These are phyloP conservation scores for Nothura maculosa DNA, from an alignment of 2,797 vertebrate species.

Conservation along the genomic window DNA sequence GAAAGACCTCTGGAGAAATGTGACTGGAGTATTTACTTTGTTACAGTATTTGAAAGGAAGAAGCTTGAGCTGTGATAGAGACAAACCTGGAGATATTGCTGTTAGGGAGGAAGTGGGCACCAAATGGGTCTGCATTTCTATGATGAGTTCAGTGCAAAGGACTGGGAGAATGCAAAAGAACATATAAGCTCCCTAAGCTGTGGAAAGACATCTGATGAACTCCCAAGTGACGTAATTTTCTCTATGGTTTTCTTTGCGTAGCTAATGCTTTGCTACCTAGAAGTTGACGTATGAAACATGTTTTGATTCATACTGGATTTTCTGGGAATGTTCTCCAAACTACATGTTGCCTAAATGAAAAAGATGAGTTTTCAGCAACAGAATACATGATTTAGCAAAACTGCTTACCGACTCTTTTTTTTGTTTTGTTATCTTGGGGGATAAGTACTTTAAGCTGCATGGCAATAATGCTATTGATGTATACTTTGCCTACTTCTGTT, in stretches of 20 bases:
- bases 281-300: neutral
- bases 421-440: neutral
- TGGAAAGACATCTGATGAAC: neutral
- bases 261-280: neutral
- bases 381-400: neutral
- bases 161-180: neutral
- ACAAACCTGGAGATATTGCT: neutral
- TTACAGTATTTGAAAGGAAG: neutral
- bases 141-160: neutral
- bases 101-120: neutral
- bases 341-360: neutral
- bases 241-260: neutral
- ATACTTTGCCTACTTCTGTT: neutral
- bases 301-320: neutral
- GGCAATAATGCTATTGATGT: neutral
- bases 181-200: neutral
- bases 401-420: neutral
- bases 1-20: neutral
- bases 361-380: neutral
- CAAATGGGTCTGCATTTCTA: neutral
- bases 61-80: neutral
- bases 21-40: neutral
- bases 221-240: conserved; percentile 30
- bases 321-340: neutral
- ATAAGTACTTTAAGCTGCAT: neutral